Base-by-base conservation (phyloP, 2,888 invertebrate species). In the Pyrrhosoma nymphula region DNA sequence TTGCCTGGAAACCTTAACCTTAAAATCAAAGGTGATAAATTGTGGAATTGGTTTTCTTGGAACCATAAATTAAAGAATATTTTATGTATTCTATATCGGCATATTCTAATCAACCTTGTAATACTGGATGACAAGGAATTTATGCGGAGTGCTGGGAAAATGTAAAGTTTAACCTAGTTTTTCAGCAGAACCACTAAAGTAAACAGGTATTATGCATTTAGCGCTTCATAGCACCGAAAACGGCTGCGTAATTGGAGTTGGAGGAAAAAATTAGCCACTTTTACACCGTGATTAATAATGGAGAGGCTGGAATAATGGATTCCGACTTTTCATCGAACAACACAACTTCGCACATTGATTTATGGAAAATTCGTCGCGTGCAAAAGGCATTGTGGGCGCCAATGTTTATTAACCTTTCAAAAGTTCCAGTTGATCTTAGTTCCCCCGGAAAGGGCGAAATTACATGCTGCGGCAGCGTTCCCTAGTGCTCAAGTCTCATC, bases 331-430 rank as follows among this genome's bases (percentile, higher is more conserved):
- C 12, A 30, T 35, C 82, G 26, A 16, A 16, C 82, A 35, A 35
- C 35, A 82, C 10, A 82, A 82, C 82, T 82, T 82, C 10, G 26
- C 26, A 23, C 69, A 26, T 69, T 82, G 82, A 82, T 82, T 82
- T 82, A 26, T 82, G 82, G 30, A 82, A 82, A 82, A 82, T 30
- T 16, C 82, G 30, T 82, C n/a, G 82, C 82, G 82, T 82, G 82
- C 82, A 82, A 35, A 82, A 82, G 82, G 82, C 14, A 82, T 35
- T 35, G 16, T 30, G 35, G 82, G 30, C 82, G 35, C 35, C 82
- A 82, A 82, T 82, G 82, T 82, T 82, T 82, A 82, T 82, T 82
- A 82, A 82, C 82, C 82, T 26, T 82, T 35, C 82, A 35, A 82
- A 82, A 35, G 26, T 82, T 35, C 26, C 82, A 82, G 18, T 6